Evolutionary conservation across 1,140 invertebrate species (phyloP), one percentile per base, ranked within the genome.

Genomic region (Zaprionus camerounensis): DNA sequence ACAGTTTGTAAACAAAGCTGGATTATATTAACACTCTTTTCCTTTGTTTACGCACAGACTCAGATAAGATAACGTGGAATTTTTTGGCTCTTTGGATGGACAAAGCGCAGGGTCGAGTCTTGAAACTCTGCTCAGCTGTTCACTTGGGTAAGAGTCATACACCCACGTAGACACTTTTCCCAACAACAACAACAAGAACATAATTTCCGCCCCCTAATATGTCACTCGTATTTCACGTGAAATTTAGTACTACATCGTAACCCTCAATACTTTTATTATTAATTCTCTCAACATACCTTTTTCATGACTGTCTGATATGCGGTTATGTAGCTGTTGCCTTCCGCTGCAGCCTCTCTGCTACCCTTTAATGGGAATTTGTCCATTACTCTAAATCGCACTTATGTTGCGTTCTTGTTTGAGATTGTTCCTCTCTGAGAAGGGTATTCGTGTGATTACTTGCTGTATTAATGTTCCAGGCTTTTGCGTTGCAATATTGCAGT

Each of bases 361-460:
- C 92, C 93, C 88, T 93, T 94, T 63, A 94, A 81, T 67, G 93
- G 94, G 91, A 93, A 93, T 86, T 94, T 94, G 93, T 94, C 94
- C 94, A 94, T 94, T 69, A 12, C 34, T 34, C 68, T 65, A 56
- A 61, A 31, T 51, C 24, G 58, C 55, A 75, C 22, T 66, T 70
- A 55, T 13, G 64, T 62, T 72, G 63, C 31, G 20, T 65, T 11
- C 68, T 24, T 58, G 53, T 51, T 57, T 57, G 28, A 49, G 46
- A 12, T 20, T 24, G 1, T 1, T 11, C 11, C 46, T 24, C 46
- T 51, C 46, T 51, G 46, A 24, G 20, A 36, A 51, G 38, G 17
- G 12, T 51, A 44, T 46, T 24, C 53, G 11, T 36, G 20, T n/a
- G 49, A 46, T 15, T 67, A 49, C 41, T 71, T 49, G 13, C 12